phyloP scores from a whole-genome alignment of 2,888 invertebrate genomes.

The Teleiodes luculella region DNA sequence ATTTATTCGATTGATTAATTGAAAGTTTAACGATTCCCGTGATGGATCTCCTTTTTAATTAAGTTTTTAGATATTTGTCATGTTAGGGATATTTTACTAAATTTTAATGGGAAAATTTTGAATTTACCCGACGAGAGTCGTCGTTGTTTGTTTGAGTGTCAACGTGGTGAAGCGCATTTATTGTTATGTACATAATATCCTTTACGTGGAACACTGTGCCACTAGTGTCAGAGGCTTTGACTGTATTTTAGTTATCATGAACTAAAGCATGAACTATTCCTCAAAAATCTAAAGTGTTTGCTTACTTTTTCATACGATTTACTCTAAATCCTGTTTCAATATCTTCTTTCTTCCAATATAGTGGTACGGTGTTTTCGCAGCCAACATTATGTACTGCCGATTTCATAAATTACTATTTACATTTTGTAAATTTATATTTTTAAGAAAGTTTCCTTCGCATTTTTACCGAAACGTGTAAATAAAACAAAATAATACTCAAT shows the following conservation, averaged over 20 bases:
- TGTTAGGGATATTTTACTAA: constrained; percentile 30
- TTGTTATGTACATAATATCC: constrained; percentile 29
- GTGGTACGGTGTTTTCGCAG: not conserved
- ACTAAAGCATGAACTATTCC: too few species aligned
- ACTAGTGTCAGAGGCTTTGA: not conserved
- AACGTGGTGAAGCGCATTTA: constrained; percentile 33
- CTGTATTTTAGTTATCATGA: too few species aligned
- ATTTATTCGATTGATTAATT: constrained; percentile 22
- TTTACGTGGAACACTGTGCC: constrained; percentile 16
- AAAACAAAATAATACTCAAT: constrained; percentile 63
- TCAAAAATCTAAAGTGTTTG: too few species aligned
- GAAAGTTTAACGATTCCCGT: constrained; percentile 31
- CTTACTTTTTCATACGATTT: not conserved
- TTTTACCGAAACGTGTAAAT: constrained; percentile 50
- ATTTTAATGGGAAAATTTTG: constrained; percentile 51
- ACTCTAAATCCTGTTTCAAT: not conserved
- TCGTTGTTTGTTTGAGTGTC: constrained; percentile 35
- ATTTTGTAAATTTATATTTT: constrained; percentile 25
- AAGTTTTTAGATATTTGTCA: constrained; percentile 22
- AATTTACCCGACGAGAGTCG: constrained; percentile 44
- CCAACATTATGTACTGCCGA: constrained; percentile 7
- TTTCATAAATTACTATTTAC: not conserved
- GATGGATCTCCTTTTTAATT: constrained; percentile 41
- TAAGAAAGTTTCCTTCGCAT: constrained; percentile 42
- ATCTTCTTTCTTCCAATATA: too few species aligned